Conservation (phyloP, 1,140 invertebrate genomes). For the Calycopis cecrops region DNA sequence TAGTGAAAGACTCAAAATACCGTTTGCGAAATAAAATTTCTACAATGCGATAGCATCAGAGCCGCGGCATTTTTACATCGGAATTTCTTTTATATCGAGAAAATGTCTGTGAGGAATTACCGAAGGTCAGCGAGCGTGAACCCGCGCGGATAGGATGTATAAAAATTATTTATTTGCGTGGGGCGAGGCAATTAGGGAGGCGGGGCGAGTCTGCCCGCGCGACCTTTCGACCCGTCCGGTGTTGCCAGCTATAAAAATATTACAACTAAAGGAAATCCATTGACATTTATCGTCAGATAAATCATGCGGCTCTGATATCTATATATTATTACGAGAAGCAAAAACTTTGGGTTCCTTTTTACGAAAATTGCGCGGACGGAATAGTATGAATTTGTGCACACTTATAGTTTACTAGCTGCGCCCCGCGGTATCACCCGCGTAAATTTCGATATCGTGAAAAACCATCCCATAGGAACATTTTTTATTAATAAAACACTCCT, state of each 20-base stretch:
- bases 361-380: no score
- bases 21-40: background rate
- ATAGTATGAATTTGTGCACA: no score
- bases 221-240: conserved; percentile 48
- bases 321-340: no score
- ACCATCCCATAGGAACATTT: no score
- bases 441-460: no score
- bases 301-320: no score
- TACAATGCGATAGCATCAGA: background rate
- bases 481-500: no score
- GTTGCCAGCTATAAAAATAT: conserved; percentile 1
- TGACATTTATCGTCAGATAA: background rate
- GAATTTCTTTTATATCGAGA: conserved; percentile 1
- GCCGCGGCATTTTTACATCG: background rate
- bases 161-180: conserved; percentile 72
- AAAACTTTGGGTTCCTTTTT: no score
- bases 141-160: conserved; percentile 40
- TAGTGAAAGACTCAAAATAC: background rate
- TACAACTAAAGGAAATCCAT: background rate
- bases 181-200: conserved; percentile 66
- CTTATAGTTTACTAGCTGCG: no score
- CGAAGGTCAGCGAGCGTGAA: conserved; percentile 39
- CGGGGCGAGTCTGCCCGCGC: conserved; percentile 52
- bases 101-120: conserved; percentile 9
- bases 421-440: no score